These are phyloP conservation scores for Phylloscopus trochiloides DNA, from an alignment of 2,113 vertebrate species.

Conservation along the genomic window DNA sequence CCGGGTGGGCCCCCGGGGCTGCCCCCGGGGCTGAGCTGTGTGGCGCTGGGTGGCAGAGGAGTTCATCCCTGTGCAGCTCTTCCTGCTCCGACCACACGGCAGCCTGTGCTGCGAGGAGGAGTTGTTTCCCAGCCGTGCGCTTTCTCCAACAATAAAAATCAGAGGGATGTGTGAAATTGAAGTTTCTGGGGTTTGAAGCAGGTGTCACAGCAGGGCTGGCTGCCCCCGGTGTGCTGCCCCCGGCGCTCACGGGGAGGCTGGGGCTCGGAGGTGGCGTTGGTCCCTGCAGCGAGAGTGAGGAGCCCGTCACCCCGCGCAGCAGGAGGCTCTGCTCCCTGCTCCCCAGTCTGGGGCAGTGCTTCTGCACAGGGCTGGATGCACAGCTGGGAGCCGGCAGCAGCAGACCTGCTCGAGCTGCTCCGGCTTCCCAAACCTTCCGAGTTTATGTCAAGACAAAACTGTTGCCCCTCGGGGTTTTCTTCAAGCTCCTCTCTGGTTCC, in stretches of 20 bases:
- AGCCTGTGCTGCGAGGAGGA: not conserved
- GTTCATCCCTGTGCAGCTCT: fast-evolving
- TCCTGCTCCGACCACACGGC: not conserved
- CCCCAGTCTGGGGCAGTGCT: fast-evolving
- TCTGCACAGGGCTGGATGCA: not conserved
- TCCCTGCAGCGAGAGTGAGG: fast-evolving
- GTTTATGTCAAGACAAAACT: fast-evolving
- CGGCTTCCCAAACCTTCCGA: fast-evolving
- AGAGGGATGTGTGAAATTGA: fast-evolving
- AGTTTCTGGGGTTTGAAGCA: fast-evolving
- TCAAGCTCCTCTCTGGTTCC: not conserved
- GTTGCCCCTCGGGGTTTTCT: not conserved
- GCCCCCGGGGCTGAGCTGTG: fast-evolving
- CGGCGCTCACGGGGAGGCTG: fast-evolving
- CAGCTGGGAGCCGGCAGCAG: not conserved
- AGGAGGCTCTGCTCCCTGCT: too few species aligned
- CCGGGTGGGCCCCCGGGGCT: fast-evolving
- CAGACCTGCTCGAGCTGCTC: not conserved
- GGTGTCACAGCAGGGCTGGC: fast-evolving
- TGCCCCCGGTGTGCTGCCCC: fast-evolving
- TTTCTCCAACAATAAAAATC: too few species aligned
- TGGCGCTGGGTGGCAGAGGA: not conserved
- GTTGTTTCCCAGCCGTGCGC: fast-evolving
- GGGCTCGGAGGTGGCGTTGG: too few species aligned
- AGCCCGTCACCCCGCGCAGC: fast-evolving